phyloP scores from a whole-genome alignment of 2,113 vertebrate genomes.

The Actenoides hombroni region DNA sequence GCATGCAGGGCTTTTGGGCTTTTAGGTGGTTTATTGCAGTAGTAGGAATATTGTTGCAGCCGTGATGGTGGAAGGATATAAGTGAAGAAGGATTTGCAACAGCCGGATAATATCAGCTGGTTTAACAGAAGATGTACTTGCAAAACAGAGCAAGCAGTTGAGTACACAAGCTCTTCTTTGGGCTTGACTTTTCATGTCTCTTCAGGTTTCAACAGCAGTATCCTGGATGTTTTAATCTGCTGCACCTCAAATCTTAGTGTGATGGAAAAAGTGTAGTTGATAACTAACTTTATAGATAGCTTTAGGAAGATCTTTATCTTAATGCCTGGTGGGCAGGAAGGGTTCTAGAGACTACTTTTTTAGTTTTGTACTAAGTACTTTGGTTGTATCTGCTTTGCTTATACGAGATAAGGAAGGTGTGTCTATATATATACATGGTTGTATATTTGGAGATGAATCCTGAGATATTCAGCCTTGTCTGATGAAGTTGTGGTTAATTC shows the following conservation, averaged over 20 bases:
- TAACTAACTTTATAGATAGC: background rate
- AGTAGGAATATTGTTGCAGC: background rate
- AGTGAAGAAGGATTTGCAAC: background rate
- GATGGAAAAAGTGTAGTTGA: background rate
- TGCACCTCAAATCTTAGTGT: background rate
- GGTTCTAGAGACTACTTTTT: background rate
- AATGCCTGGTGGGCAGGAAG: background rate
- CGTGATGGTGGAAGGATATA: background rate
- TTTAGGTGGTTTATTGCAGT: background rate
- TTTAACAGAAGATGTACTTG: background rate
- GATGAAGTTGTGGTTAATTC: background rate
- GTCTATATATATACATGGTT: background rate
- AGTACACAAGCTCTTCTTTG: background rate
- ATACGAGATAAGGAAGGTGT: background rate
- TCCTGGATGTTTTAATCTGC: background rate
- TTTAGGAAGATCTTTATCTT: background rate
- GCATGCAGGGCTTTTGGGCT: background rate
- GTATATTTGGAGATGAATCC: background rate
- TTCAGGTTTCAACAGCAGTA: background rate
- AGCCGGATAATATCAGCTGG: background rate
- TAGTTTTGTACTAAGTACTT: background rate
- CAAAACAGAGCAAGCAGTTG: background rate
- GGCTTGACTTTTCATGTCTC: background rate
- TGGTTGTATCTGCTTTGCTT: background rate
- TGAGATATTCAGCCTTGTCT: background rate